A percentile compares a stretch with the other conserved stretches of the same genome.
These are phyloP conservation scores for Erebia aethiops DNA, from an alignment of 2,888 invertebrate species.

Conservation along the genomic window DNA sequence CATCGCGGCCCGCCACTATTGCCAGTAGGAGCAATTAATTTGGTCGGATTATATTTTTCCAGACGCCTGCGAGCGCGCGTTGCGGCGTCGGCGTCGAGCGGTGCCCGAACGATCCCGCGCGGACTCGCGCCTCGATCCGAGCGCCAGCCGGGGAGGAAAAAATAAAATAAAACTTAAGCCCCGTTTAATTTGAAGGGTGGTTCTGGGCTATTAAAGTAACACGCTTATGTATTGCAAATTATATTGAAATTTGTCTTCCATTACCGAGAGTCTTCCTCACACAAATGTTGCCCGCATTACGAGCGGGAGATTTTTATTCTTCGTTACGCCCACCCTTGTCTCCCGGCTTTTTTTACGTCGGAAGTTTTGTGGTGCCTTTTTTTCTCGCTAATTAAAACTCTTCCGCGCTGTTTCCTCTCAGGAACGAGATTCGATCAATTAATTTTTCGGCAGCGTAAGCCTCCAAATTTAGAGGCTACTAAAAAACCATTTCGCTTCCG, in stretches of 20 bases:
- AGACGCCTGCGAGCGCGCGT: constrained; percentile 52
- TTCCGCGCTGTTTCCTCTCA: constrained; percentile 81
- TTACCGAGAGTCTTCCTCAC: constrained; percentile 82
- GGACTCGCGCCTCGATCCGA: constrained; percentile 55
- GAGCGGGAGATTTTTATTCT: constrained; percentile 80
- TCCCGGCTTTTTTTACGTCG: constrained; percentile 80
- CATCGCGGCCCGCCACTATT: constrained; percentile 80
- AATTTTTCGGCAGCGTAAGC: constrained; percentile 80
- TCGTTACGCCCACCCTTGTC: constrained; percentile 79
- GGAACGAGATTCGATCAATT: constrained; percentile 82
- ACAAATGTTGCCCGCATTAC: constrained; percentile 83
- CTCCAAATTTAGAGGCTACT: constrained; percentile 75
- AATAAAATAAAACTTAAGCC: constrained; percentile 84
- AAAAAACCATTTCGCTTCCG: constrained; percentile 67
- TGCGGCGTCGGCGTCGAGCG: constrained; percentile 51
- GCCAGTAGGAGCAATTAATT: constrained; percentile 82
- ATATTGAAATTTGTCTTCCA: constrained; percentile 84
- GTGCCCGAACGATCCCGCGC: constrained; percentile 42
- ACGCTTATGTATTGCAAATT: constrained; percentile 85
- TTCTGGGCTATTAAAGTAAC: constrained; percentile 84
- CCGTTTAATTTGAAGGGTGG: constrained; percentile 84
- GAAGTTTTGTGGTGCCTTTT: constrained; percentile 78
- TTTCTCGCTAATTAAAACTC: constrained; percentile 83
- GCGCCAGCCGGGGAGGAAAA: constrained; percentile 67
- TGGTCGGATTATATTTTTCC: constrained; percentile 82